Conservation (phyloP, 2,888 invertebrate genomes). For the Mantis religiosa region DNA sequence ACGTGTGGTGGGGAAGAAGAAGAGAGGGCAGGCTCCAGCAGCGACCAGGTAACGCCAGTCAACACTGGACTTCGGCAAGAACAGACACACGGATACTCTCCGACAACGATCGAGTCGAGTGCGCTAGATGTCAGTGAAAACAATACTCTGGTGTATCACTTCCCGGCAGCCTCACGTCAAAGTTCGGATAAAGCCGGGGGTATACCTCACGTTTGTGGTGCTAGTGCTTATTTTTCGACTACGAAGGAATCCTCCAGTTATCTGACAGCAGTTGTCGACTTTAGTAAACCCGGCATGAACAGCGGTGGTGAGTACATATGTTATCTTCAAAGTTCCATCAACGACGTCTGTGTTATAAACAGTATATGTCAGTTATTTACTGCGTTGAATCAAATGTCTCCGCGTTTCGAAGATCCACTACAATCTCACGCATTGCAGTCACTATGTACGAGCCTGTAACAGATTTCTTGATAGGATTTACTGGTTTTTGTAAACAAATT, state of each 20-base stretch:
- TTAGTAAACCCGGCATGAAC: not conserved
- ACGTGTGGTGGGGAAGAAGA: not conserved
- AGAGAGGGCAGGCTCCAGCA: not conserved
- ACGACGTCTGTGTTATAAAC: too few species aligned
- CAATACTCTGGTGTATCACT: not conserved
- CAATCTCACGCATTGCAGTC: too few species aligned
- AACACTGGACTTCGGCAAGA: not conserved
- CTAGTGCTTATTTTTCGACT: not conserved
- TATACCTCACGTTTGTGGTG: not conserved
- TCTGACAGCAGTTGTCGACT: not conserved
- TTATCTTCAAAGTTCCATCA: too few species aligned
- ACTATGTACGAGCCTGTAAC: too few species aligned
- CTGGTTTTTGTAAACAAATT: too few species aligned
- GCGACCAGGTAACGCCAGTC: not conserved
- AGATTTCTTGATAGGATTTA: too few species aligned
- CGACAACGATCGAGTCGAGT: not conserved
- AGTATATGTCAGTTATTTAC: too few species aligned
- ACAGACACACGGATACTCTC: not conserved
- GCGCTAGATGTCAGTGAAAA: constrained; percentile 5
- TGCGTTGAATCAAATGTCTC: too few species aligned
- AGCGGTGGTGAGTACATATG: not conserved
- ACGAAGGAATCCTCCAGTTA: not conserved
- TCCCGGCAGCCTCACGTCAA: not conserved
- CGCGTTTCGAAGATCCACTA: too few species aligned
- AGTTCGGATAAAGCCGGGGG: not conserved